Evolutionary conservation across 2,113 vertebrate genomes (phyloP).

Genomic region (Xyliphius kryptos): DNA sequence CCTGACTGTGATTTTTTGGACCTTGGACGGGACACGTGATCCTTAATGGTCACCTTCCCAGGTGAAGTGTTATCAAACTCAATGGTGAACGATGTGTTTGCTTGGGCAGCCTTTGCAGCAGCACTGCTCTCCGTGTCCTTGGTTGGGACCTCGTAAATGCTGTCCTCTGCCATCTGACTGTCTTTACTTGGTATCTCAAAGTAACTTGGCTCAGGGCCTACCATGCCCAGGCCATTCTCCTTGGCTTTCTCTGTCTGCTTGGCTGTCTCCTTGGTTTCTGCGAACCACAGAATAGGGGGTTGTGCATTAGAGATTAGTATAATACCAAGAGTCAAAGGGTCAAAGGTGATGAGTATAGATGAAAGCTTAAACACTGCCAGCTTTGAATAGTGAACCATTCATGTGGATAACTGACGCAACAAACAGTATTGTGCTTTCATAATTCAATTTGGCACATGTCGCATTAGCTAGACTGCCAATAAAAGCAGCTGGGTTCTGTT

Average conservation of each 20-base stretch:
- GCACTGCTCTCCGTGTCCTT: constrained; percentile 78
- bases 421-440: constrained; percentile 1
- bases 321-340: no score
- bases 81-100: constrained; percentile 97
- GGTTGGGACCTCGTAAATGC: constrained; percentile 90
- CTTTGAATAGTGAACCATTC: constrained; percentile 22
- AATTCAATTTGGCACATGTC: constrained; percentile 17
- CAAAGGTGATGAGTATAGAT: constrained; percentile 33
- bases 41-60: constrained; percentile 96
- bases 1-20: constrained; percentile 73
- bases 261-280: constrained; percentile 70
- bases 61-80: constrained; percentile 94
- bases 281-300: constrained; percentile 25
- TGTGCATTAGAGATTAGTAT: constrained; percentile 17
- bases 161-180: constrained; percentile 73
- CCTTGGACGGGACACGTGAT: constrained; percentile 86
- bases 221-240: constrained; percentile 73
- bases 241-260: constrained; percentile 74
- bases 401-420: constrained; percentile 35
- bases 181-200: constrained; percentile 95
- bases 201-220: constrained; percentile 82
- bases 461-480: constrained; percentile 26
- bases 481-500: constrained; percentile 8
- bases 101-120: constrained; percentile 64
- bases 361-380: constrained; percentile 18